Base-by-base conservation (phyloP, 2,113 vertebrate genomes). In the Cricetomys ansorgei region DNA sequence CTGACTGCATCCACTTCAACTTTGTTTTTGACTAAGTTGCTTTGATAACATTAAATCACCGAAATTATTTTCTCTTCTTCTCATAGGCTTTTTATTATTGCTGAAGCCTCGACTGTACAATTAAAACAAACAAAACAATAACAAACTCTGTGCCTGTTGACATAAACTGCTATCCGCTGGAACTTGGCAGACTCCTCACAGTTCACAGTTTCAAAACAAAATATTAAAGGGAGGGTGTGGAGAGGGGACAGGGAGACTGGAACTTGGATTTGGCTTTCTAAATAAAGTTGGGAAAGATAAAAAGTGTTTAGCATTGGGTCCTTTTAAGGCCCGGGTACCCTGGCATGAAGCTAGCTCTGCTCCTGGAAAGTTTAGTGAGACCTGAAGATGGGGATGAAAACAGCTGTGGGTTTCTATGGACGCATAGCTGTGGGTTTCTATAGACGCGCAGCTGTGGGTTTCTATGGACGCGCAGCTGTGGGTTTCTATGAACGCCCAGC, bases 11-110 rank as follows among this genome's bases (percentile, higher is more conserved):
- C 3, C 16, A 40, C n/a, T 25, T 73, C 70, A 73, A 73, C 98
- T 99, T 99, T 91, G 99, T 99, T 99, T 99, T 98, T 99, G 99
- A 97, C 99, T 99, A 97, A 99, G 99, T 97, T 99, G 98, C 97
- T 99, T 99, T 98, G 99, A 98, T 97, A 99, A 98, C 0, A 98
- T 98, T 98, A 99, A 65, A 94, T 99, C 98, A 21, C 99, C 99
- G 9, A 96, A 94, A 89, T 99, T 99, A 92, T 99, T 99, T 86
- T 98, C 98, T 88, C 99, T 99, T 92, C 98, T 97, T 99, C 99
- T 86, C 99, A 98, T 83, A 99, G 99, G 37, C 97, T 98, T 95
- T 98, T 99, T 94, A 99, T 99, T 96, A 98, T 97, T 40, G 97
- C 97, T 1, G 99, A 99, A 1, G 99, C 99, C 95, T 99, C 98